Percentiles rank a stretch among this genome's conserved stretches.
phyloP scores from a whole-genome alignment of 2,888 invertebrate genomes.

The Corbicula japonica region DNA sequence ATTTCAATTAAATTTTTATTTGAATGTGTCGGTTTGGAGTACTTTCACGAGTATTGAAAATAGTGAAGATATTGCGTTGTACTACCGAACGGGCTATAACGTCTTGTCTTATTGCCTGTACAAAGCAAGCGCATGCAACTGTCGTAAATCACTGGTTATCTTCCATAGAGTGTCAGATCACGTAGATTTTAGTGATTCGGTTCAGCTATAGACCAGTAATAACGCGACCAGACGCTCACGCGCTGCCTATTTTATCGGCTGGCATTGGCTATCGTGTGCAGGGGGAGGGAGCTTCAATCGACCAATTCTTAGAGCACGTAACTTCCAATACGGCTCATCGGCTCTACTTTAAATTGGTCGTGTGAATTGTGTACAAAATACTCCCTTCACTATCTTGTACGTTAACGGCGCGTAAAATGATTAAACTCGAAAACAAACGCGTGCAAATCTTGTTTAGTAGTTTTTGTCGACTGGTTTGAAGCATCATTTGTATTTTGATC shows the following conservation, averaged over 20 bases:
- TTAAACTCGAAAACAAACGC: slow-evolving; percentile 17
- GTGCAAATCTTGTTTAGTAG: slow-evolving; percentile 7
- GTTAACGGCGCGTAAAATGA: slow-evolving; percentile 43
- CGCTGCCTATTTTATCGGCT: slow-evolving; percentile 12
- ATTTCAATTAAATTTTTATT: too few relatives aligned
- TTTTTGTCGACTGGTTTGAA: slow-evolving; percentile 21
- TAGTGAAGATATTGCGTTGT: too few relatives aligned
- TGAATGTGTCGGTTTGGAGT: too few relatives aligned
- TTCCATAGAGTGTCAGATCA: slow-evolving; percentile 34
- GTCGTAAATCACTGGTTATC: slow-evolving; percentile 22
- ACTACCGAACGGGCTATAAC: too few relatives aligned
- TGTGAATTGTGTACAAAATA: slow-evolving; percentile 44
- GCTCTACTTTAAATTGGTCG: slow-evolving; percentile 40
- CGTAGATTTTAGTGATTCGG: slow-evolving; percentile 33
- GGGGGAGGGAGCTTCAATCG: slow-evolving; percentile 45
- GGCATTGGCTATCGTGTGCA: slow-evolving; percentile 39
- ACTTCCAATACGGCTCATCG: slow-evolving; percentile 34
- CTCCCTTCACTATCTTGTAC: slow-evolving; percentile 7
- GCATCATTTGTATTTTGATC: slow-evolving; percentile 28
- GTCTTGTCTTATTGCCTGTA: too few relatives aligned
- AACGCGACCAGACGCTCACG: slow-evolving; percentile 28
- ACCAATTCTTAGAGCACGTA: slow-evolving; percentile 46
- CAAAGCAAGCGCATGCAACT: too few relatives aligned
- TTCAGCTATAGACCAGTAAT: slow-evolving; percentile 47
- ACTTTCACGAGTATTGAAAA: too few relatives aligned